Evolutionary conservation across 2,888 invertebrate species (phyloP).

Genomic region (Zhengitettix transpicula): DNA sequence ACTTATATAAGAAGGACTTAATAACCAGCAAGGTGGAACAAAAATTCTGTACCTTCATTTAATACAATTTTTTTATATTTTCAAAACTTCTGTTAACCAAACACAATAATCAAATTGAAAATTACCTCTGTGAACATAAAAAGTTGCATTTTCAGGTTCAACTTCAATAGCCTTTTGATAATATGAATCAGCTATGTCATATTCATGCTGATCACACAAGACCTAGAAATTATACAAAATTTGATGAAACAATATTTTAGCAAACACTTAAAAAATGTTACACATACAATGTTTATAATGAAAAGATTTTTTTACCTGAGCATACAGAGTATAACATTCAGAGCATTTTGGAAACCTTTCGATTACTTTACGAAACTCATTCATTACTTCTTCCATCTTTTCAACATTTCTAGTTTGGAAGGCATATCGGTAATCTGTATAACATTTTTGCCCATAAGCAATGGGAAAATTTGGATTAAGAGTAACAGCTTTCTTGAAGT

Average conservation of each 20-base stretch:
- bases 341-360: conserved; percentile 68
- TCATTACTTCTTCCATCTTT: conserved; percentile 45
- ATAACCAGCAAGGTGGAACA: no score
- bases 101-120: background rate
- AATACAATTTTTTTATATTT: no score
- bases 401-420: conserved; percentile 40
- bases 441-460: conserved; percentile 79
- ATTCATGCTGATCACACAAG: conserved; percentile 68
- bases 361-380: conserved; percentile 57
- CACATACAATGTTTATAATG: background rate
- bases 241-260: conserved; percentile 3
- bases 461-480: conserved; percentile 72
- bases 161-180: conserved; percentile 66
- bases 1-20: no score
- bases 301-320: conserved; percentile 41
- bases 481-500: conserved; percentile 68
- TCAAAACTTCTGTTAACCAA: no score
- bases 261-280: background rate
- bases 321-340: conserved; percentile 77
- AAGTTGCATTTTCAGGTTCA: conserved; percentile 70
- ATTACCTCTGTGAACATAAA: conserved; percentile 71
- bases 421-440: conserved; percentile 66
- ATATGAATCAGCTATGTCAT: conserved; percentile 62
- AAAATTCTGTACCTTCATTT: no score
- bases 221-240: conserved; percentile 27